Evolutionary conservation across 1,140 invertebrate species (phyloP).

Genomic region (Sitobion miscanthi): DNA sequence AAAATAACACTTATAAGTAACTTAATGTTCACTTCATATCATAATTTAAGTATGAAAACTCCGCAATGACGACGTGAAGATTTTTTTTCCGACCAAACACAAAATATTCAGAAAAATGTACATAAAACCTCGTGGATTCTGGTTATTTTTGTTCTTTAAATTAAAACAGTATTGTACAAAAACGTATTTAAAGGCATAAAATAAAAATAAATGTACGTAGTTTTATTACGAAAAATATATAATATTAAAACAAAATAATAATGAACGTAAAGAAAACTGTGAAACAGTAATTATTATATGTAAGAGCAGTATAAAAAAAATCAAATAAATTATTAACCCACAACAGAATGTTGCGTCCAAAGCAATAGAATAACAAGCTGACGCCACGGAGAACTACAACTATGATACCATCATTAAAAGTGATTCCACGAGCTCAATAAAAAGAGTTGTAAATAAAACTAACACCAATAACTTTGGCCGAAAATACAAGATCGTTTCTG

Average conservation of each 20-base stretch:
- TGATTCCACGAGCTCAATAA: neutral
- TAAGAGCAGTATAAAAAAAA: neutral
- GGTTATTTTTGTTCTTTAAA: neutral
- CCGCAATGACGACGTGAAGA: neutral
- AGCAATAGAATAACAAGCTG: slow-evolving; percentile 32
- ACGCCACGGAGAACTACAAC: neutral
- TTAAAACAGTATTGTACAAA: neutral
- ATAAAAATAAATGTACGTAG: neutral
- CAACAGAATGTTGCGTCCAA: neutral
- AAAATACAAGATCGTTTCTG: neutral
- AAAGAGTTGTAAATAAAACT: slow-evolving; percentile 21
- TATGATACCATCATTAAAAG: slow-evolving; percentile 18
- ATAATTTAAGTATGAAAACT: neutral
- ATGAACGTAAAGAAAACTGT: neutral
- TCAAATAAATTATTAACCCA: neutral
- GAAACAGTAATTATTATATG: slow-evolving; percentile 3
- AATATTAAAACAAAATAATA: slow-evolving; percentile 37
- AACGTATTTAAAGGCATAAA: neutral
- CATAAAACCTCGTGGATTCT: neutral
- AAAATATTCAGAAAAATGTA: neutral
- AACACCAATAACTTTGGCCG: neutral
- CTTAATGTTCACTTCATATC: neutral
- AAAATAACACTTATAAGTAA: neutral
- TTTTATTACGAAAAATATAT: neutral
- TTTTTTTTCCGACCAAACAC: neutral